Conservation (phyloP, 2,113 vertebrate genomes). For the Poecile atricapillus region DNA sequence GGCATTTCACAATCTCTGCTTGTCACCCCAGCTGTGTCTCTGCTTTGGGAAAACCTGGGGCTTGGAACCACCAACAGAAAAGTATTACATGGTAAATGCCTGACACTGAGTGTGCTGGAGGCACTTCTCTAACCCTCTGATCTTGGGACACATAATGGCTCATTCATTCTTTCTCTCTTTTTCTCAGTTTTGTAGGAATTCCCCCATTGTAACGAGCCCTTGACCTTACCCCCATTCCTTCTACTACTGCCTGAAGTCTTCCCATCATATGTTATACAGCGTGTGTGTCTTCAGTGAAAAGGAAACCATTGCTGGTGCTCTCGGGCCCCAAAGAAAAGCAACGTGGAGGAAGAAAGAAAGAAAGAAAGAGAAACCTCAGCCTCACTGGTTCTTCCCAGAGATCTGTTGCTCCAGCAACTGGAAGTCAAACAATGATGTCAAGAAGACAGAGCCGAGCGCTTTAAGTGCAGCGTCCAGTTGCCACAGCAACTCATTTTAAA, state of each 20-base stretch:
- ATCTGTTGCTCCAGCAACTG: constrained; percentile 71
- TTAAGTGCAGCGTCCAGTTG: constrained; percentile 44
- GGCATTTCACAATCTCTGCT: not conserved
- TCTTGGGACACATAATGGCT: constrained; percentile 4
- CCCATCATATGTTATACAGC: constrained; percentile 68
- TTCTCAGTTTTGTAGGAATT: constrained; percentile 46
- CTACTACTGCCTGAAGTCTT: constrained; percentile 56
- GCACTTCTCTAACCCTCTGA: not conserved
- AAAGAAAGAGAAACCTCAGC: constrained; percentile 26
- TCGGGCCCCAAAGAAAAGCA: constrained; percentile 23
- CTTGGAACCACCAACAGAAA: not conserved
- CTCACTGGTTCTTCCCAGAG: constrained; percentile 9
- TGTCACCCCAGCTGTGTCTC: not conserved
- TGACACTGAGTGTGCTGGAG: not conserved
- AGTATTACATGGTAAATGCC: not conserved
- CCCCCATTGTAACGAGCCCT: constrained; percentile 51
- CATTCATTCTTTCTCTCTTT: constrained; percentile 14
- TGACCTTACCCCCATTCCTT: constrained; percentile 53
- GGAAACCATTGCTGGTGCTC: constrained; percentile 45
- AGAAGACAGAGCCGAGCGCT: constrained; percentile 27
- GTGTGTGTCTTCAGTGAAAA: constrained; percentile 36
- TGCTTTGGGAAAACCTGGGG: not conserved
- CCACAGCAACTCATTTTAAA: constrained; percentile 69
- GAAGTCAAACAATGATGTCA: constrained; percentile 65
- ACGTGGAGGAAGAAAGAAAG: constrained; percentile 50